Evolutionary conservation across 2,797 vertebrate species (phyloP).

Genomic region (Sebastes cheni): DNA sequence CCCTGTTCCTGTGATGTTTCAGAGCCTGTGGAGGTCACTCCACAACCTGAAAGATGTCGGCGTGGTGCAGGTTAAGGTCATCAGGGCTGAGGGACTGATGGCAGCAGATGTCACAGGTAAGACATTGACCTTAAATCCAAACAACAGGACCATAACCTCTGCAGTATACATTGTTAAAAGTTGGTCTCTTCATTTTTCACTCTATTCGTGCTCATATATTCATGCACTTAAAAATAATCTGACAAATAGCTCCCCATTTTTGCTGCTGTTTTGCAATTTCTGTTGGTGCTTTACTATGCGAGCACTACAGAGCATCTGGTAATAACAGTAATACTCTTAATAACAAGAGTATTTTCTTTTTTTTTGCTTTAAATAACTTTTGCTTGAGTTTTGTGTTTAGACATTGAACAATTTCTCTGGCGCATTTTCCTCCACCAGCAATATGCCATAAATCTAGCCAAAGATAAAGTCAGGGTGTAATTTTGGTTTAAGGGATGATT

Average conservation of each 20-base stretch:
- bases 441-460: conserved; percentile 46
- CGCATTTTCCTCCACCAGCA: conserved; percentile 4
- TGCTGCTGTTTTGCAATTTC: conserved; percentile 9
- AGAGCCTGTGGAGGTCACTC: conserved; percentile 90
- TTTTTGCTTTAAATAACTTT: conserved; percentile 33
- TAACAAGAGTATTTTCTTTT: neutral
- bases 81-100: conserved; percentile 96
- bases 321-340: conserved; percentile 3
- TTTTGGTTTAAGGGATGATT: conserved; percentile 59
- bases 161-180: conserved; percentile 2
- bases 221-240: neutral
- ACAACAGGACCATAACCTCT: conserved; percentile 6
- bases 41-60: conserved; percentile 95
- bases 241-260: neutral
- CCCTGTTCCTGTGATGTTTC: conserved; percentile 66
- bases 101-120: conserved; percentile 98
- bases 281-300: neutral
- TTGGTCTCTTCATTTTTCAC: neutral
- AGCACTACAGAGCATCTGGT: neutral
- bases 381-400: conserved; percentile 23
- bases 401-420: conserved; percentile 18
- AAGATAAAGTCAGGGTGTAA: conserved; percentile 54
- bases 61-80: conserved; percentile 97
- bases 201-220: neutral
- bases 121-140: conserved; percentile 43